Base-by-base conservation (phyloP, 2,113 vertebrate species). In the Gymnogyps californianus region DNA sequence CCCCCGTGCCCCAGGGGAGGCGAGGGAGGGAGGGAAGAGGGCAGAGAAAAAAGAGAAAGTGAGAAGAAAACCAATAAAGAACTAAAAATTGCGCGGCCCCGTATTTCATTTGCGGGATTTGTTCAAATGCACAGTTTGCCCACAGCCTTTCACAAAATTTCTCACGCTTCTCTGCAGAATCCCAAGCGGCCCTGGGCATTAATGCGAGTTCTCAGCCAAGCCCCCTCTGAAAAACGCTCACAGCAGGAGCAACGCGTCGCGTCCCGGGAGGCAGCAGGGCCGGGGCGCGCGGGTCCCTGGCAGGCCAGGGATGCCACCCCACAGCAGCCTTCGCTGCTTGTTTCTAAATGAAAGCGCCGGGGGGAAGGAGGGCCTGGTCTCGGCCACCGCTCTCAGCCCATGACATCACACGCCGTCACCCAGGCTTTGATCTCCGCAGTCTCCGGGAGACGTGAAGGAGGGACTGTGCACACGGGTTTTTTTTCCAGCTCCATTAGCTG, bases 201-300 rank as follows among this genome's bases (percentile, higher is more conserved):
- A 13, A 8, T 2, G 3, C 4, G 40, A 14, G 25, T 28, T 26
- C 77, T 29, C 47, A 21, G 47, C 49, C 49, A 19, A 16, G 22
- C 10, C 69, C 29, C 61, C 31, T 69, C 61, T 46, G 13, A 6
- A 7, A n/a, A 26, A 13, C 0, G 1, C 21, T 55, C 9, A 3
- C 5, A 5, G 55, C 18, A 10, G 70, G 61, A 49, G 32, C 1
- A 0, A 9, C 3, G 8, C 1, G 10, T 13, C 7, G 0, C 31
- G 2, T 7, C 52, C 19, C 1, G 0, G n/a, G 21, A 20, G 9
- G 24, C 11, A 7, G 49, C 12, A 2, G 42, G 14, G 40, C n/a
- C 3, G 42, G 18, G 16, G 22, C 3, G 1, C 7, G 5, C 1
- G 3, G 20, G 19, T 14, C 26, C 10, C 38, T 2, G 26, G 20